A percentile compares a stretch with the other conserved stretches of the same genome.
These are phyloP conservation scores for Zosterops lateralis DNA, from an alignment of 2,113 vertebrate species.

Conservation along the genomic window DNA sequence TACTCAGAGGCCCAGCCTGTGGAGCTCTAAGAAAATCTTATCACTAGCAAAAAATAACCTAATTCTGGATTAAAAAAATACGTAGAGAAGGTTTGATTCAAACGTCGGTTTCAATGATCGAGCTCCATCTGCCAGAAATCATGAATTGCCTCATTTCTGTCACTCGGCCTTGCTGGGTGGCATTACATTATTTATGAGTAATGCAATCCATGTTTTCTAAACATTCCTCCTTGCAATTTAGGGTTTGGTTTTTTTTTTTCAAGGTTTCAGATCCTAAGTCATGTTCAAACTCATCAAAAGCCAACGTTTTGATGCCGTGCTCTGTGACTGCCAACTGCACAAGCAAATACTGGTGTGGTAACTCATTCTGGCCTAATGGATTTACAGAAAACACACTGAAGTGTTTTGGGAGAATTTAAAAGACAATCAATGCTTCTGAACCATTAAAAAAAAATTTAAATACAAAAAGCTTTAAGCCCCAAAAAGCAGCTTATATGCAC, in stretches of 20 bases:
- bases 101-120: neutral
- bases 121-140: constrained; percentile 1
- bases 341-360: neutral
- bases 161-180: neutral
- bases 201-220: constrained; percentile 18
- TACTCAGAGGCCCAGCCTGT: neutral
- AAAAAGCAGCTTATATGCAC: neutral
- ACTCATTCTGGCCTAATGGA: neutral
- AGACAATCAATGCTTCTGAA: neutral
- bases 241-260: neutral
- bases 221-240: neutral
- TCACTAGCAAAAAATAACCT: neutral
- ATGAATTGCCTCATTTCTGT: neutral
- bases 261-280: neutral
- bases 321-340: neutral
- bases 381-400: neutral
- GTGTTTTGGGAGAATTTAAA: neutral
- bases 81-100: neutral
- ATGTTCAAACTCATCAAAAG: constrained; percentile 1
- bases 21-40: constrained; percentile 30
- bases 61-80: constrained; percentile 17
- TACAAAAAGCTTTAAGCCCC: neutral
- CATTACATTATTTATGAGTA: constrained; percentile 45
- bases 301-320: neutral
- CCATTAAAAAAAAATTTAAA: neutral